Conservation (phyloP, 2,888 invertebrate species). For the Lomographa bimaculata region DNA sequence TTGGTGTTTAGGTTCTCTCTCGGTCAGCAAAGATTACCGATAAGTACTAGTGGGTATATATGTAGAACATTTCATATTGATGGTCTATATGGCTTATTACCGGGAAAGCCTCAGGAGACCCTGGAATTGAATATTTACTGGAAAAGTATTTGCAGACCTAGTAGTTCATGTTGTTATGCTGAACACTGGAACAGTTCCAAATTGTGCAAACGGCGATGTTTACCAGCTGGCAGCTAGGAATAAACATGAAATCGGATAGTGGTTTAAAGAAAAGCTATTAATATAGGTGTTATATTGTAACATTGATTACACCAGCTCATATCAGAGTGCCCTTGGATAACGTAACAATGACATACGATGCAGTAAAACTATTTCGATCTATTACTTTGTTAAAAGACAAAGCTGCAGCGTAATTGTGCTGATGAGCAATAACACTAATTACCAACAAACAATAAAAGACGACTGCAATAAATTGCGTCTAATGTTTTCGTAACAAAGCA, state of each 20-base stretch:
- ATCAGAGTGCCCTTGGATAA: slow-evolving; percentile 27
- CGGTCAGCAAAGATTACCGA: too few species aligned
- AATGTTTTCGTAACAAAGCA: slow-evolving; percentile 17
- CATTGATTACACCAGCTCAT: slow-evolving; percentile 23
- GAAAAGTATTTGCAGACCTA: slow-evolving; percentile 18
- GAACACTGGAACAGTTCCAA: slow-evolving; percentile 67
- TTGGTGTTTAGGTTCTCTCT: too few species aligned
- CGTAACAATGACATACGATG: slow-evolving; percentile 6
- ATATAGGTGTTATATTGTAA: slow-evolving; percentile 28
- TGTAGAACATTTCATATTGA: too few species aligned
- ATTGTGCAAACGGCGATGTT: slow-evolving; percentile 54
- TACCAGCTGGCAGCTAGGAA: slow-evolving; percentile 57
- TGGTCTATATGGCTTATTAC: too few species aligned
- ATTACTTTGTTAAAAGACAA: slow-evolving; percentile 15
- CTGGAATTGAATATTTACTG: slow-evolving; percentile 21
- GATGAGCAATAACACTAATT: slow-evolving; percentile 4
- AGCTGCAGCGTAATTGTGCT: neutral
- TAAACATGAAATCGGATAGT: slow-evolving; percentile 49
- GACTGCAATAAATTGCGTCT: slow-evolving; percentile 13
- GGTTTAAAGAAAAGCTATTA: slow-evolving; percentile 22
- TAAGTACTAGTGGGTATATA: too few species aligned
- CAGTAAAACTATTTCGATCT: slow-evolving; percentile 16
- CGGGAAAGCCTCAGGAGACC: too few species aligned
- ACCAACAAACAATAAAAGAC: slow-evolving; percentile 7
- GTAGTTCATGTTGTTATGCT: slow-evolving; percentile 38